phyloP scores from a whole-genome alignment of 2,888 invertebrate genomes.

The Pharmacophagus antenor region DNA sequence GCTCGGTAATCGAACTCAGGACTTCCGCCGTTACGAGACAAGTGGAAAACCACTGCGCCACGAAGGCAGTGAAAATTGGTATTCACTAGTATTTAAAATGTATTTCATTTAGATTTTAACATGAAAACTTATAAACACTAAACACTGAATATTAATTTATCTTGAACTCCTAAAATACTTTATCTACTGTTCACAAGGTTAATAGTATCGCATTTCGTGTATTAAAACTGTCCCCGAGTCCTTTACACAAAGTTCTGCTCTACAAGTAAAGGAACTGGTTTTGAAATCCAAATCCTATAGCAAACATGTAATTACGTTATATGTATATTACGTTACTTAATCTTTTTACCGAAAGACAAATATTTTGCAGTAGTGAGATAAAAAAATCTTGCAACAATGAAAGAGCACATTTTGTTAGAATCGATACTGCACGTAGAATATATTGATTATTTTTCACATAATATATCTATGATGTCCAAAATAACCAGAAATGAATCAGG shows the following conservation, averaged over 20 bases:
- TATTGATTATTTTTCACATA: no score
- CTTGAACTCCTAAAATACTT: slow-evolving; percentile 5
- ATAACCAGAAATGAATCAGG: background rate
- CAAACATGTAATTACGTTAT: slow-evolving; percentile 10
- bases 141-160: slow-evolving; percentile 1
- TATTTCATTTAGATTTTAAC: no score
- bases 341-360: slow-evolving; percentile 6
- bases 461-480: no score
- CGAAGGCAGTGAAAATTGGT: no score
- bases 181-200: slow-evolving; percentile 10
- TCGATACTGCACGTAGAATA: no score
- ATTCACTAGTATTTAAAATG: no score
- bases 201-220: slow-evolving; percentile 10
- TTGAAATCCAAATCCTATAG: slow-evolving; percentile 22
- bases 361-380: background rate
- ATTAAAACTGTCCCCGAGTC: slow-evolving; percentile 7
- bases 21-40: no score
- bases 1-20: no score
- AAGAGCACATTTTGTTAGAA: no score
- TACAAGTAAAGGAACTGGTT: slow-evolving; percentile 17
- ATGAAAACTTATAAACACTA: no score
- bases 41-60: no score
- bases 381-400: background rate
- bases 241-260: slow-evolving; percentile 21
- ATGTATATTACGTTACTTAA: slow-evolving; percentile 6